Base-by-base conservation (phyloP, 2,797 vertebrate species). In the Eptatretus atami region DNA sequence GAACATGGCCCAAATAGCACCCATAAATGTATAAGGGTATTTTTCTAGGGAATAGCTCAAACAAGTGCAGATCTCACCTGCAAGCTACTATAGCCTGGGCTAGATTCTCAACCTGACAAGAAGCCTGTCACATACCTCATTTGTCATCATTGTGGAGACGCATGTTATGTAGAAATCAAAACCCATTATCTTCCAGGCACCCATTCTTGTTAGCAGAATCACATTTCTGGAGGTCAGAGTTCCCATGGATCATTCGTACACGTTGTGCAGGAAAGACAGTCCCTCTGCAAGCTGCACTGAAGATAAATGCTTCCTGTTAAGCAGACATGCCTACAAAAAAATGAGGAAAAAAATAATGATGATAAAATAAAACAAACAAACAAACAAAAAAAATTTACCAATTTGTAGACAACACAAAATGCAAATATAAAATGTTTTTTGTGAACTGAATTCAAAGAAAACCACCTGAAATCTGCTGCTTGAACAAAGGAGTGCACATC, bases 101-200 rank as follows among this genome's bases (percentile, higher is more conserved):
- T 19, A 19, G 19, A 19, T 19, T 19, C 19, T 19, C 19, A 19
- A 19, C 19, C 19, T 19, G 19, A 19, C 19, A 19, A 19, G 19
- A 19, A 19, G 19, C 31, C 3, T 44, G 31, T 4, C 6, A 44
- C 31, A 8, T 44, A 44, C 31, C 31, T 5, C 31, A 44, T 44
- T 44, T 44, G 31, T 44, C 31, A 44, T 44, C 31, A 44, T 44
- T 44, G 31, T 44, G 31, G 31, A 44, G 31, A 8, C 31, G 6
- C 31, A n/a, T 44, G 84, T 87, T 72, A 86, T 82, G 71, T 80
- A 85, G 75, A 94, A 96, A 75, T 96, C 92, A 71, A 95, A 98
- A 65, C 90, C 92, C 86, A 87, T 96, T 71, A 98, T 96, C 78
- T 98, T 98, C 92, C 92, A 96, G 15, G 84, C 79, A 67, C 90